A percentile compares a stretch with the other conserved stretches of the same genome.
phyloP scores from a whole-genome alignment of 2,888 invertebrate species.

The Drymonia ruficornis region DNA sequence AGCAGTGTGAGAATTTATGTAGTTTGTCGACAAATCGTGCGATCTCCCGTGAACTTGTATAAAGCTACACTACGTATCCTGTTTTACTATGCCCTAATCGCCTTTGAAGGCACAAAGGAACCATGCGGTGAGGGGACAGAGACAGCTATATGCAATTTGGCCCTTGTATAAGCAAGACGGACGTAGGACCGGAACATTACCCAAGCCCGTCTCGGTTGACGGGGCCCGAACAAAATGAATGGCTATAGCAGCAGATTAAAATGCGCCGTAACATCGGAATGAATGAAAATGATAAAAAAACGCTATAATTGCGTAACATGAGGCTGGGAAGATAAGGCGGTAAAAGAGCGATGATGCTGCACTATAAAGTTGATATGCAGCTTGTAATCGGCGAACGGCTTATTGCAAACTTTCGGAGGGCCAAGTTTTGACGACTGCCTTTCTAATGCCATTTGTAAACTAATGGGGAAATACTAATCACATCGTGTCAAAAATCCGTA shows the following conservation, averaged over 20 bases:
- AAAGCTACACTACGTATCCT: neutral
- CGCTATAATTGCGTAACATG: slow-evolving; percentile 71
- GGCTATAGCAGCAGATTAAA: slow-evolving; percentile 73
- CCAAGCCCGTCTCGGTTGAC: slow-evolving; percentile 79
- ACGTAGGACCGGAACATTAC: slow-evolving; percentile 74
- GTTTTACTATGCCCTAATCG: slow-evolving; percentile 58
- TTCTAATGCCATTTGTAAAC: no score
- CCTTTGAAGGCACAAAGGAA: slow-evolving; percentile 69
- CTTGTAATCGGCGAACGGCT: slow-evolving; percentile 8
- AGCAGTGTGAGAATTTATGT: neutral
- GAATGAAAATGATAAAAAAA: slow-evolving; percentile 75
- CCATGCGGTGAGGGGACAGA: slow-evolving; percentile 59
- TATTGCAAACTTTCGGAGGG: no score
- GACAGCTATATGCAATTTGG: slow-evolving; percentile 36
- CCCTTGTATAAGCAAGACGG: slow-evolving; percentile 44
- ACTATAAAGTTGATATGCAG: slow-evolving; percentile 32
- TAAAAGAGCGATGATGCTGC: slow-evolving; percentile 31
- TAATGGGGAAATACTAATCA: no score
- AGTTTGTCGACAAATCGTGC: no score
- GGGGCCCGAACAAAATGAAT: slow-evolving; percentile 80
- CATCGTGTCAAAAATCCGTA: no score
- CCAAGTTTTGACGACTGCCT: no score
- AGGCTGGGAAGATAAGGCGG: slow-evolving; percentile 47
- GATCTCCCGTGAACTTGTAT: neutral
- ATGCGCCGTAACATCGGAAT: slow-evolving; percentile 72